Evolutionary conservation across 2,888 invertebrate genomes (phyloP), one percentile per base, ranked within the genome.

Genomic region (Xanthia icteritia): DNA sequence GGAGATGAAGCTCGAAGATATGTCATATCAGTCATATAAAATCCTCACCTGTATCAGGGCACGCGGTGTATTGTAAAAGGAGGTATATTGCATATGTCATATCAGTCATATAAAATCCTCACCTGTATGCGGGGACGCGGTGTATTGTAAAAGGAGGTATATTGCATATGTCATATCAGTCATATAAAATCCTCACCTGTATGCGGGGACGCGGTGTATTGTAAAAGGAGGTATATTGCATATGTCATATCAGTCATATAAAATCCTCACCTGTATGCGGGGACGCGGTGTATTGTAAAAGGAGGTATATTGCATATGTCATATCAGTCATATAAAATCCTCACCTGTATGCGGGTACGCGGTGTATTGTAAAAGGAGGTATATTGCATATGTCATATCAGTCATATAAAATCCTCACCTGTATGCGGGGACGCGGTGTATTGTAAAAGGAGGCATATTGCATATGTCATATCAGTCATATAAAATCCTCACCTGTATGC

Each of bases 181-280:
- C 8, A 23, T 20, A n/a, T 56, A 56, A 23, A 48, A 23, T 27
- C 0, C 65, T 65, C 79, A 98, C 98, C 97, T 82, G 97, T 95
- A 90, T 98, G 98, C 2, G 97, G 94, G 88, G 98, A 99, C 8
- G 98, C 97, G 27, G 97, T 97, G 91, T 99, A 99, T 89, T 98
- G 98, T 66, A 99, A 27, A 27, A 20, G 20, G 58, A 39, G 39
- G 39, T 39, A 48, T 17, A 48, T 48, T 48, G 17, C 17, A 48
- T 15, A 45, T 15, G 48, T 60, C 0, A 31, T 31, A 20, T 60
- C 45, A 71, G 20, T 39, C 8, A 23, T 20, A n/a, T 56, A 56
- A 23, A 48, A 23, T 27, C 0, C 65, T 65, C 79, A 98, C 98
- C 97, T 82, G 97, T 95, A 90, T 98, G 98, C 2, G 97, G 94